Evolutionary conservation across 2,888 invertebrate genomes (phyloP), one percentile per base, ranked within the genome.

Genomic region (Drosophila hamatofila): DNA sequence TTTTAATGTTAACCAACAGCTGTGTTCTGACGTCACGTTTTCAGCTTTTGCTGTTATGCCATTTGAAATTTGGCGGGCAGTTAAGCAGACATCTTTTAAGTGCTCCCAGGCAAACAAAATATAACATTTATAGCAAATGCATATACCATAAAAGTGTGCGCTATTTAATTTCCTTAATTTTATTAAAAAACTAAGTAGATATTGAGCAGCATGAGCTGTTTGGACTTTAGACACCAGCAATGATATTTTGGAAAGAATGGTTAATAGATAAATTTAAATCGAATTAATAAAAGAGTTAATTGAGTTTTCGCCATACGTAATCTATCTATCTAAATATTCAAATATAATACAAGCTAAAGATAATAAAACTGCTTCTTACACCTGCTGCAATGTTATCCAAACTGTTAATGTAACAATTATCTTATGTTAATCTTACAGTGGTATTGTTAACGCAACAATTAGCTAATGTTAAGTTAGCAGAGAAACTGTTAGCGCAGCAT

Each of bases 371-470:
- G 30, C 30, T 30, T 30, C 1, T 33, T 33, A 12, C 0, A 4
- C 12, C 33, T 33, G 12, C 4, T 33, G 12, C 33, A 33, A 33
- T 35, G 5, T 35, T 35, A 30, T 9, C 3, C 11, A 3, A 30
- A 30, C 30, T 9, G 30, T 11, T 3, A 30, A 0, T 11, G 11
- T 11, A 30, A 30, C 30, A 30, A 8, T 30, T 11, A 30, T 3
- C 11, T 30, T 11, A 30, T 11, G 30, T 11, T 30, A 11, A 11
- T 0, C 11, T 37, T 14, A 16, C 35, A 51, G 18, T 25, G 16
- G n/a, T n/a, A 11, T 41, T 64, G 65, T 66, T 67, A 46, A 1
- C 21, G 9, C 14, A 25, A 30, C 11, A 30, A 30, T 30, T 30
- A n/a, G n/a, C n/a, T n/a, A n/a, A 30, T 30, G 3, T 30, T 30